A percentile compares a stretch with the other conserved stretches of the same genome.
phyloP scores from a whole-genome alignment of 2,888 invertebrate genomes.

The Metopia argyrocephala region DNA sequence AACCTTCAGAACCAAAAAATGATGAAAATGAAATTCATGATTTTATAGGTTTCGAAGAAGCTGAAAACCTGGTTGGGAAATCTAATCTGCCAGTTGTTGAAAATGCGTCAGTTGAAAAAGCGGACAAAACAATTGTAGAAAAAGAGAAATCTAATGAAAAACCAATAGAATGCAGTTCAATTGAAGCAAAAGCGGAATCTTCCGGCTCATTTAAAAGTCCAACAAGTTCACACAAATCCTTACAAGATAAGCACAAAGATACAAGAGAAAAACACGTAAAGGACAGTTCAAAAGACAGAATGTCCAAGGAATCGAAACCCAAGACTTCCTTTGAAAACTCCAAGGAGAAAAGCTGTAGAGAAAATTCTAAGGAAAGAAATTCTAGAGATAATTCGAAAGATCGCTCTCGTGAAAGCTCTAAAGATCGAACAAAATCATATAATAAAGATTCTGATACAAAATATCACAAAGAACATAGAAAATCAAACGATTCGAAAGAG shows the following conservation, averaged over 20 bases:
- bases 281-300: conserved; percentile 32
- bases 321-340: not conserved
- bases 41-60: conserved; percentile 50
- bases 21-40: conserved; percentile 38
- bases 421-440: conserved; percentile 15
- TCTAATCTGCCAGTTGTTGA: too few species aligned
- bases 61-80: too few species aligned
- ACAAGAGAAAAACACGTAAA: conserved; percentile 10
- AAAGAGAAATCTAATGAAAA: not conserved
- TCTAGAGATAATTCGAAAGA: conserved; percentile 45
- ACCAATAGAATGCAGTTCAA: too few species aligned
- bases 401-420: conserved; percentile 38
- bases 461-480: conserved; percentile 38
- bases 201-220: conserved; percentile 39
- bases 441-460: not conserved
- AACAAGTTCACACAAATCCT: conserved; percentile 25
- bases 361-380: conserved; percentile 21
- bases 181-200: not conserved
- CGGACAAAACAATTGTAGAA: not conserved
- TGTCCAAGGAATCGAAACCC: conserved; percentile 6
- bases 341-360: conserved; percentile 14
- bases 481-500: conserved; percentile 41
- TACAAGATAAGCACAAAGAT: conserved; percentile 36
- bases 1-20: not conserved
- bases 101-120: not conserved